Conservation (phyloP, 1,140 invertebrate genomes). For the Chelonus insularis region DNA sequence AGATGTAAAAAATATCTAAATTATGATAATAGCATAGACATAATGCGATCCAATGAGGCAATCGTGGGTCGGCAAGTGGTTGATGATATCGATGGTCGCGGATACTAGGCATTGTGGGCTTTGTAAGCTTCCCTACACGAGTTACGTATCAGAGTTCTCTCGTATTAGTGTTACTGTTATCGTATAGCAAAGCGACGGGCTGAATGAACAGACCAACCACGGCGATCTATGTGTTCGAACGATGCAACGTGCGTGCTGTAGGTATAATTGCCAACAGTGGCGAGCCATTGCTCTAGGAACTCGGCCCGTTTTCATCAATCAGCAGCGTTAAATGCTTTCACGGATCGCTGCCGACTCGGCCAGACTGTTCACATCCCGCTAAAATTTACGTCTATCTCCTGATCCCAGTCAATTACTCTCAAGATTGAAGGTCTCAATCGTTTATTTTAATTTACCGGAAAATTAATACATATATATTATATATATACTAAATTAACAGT, state of each 20-base stretch:
- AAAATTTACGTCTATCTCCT: constrained; percentile 12
- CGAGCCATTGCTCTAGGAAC: constrained; percentile 50
- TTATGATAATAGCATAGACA: constrained; percentile 59
- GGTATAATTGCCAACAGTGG: constrained; percentile 54
- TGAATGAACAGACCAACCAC: constrained; percentile 33
- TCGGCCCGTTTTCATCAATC: constrained; percentile 55
- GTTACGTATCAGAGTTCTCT: constrained; percentile 32
- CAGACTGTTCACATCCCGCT: neutral
- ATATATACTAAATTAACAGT: no score
- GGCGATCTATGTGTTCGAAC: constrained; percentile 52
- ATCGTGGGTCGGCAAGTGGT: constrained; percentile 51
- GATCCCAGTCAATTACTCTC: constrained; percentile 2
- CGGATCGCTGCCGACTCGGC: neutral
- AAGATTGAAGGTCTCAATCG: neutral
- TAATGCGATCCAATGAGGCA: constrained; percentile 61
- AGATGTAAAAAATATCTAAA: constrained; percentile 54
- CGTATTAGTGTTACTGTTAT: constrained; percentile 53
- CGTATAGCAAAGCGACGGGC: constrained; percentile 35
- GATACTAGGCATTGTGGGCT: constrained; percentile 26
- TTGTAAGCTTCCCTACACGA: constrained; percentile 9
- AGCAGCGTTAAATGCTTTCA: constrained; percentile 45
- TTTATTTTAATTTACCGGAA: no score
- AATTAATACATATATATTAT: no score
- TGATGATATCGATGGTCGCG: constrained; percentile 38
- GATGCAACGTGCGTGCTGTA: constrained; percentile 44